A percentile compares a stretch with the other conserved stretches of the same genome.
phyloP scores from a whole-genome alignment of 2,888 invertebrate species.

The Sesia apiformis region DNA sequence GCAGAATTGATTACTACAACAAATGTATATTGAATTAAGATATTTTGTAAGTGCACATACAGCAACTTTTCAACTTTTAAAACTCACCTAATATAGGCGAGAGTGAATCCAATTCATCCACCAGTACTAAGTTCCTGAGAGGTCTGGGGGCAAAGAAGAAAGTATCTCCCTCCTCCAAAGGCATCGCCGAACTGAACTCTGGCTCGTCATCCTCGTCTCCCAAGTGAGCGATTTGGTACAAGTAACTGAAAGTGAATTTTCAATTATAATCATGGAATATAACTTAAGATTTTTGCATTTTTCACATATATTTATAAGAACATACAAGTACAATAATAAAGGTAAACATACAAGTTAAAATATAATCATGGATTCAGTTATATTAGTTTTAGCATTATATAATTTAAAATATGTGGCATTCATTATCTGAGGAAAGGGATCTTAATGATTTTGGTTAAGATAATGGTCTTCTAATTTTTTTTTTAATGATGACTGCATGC shows the following conservation, averaged over 20 bases:
- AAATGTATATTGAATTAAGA: no score
- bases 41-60: no score
- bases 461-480: no score
- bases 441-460: no score
- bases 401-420: no score
- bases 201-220: conserved; percentile 99
- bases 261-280: not conserved
- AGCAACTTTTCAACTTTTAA: no score
- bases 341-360: not conserved
- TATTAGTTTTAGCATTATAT: not conserved
- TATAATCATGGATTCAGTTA: not conserved
- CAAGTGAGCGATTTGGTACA: conserved; percentile 99
- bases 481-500: no score
- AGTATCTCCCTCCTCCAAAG: conserved; percentile 98
- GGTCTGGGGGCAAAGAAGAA: conserved; percentile 98
- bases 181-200: conserved; percentile 98
- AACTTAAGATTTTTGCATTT: not conserved
- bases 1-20: no score
- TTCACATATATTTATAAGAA: not conserved
- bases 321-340: not conserved
- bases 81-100: conserved; percentile 89
- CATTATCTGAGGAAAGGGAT: no score
- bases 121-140: conserved; percentile 94
- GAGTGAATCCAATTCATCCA: conserved; percentile 97
- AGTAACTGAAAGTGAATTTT: conserved; percentile 76